phyloP scores from a whole-genome alignment of 2,888 invertebrate genomes.

The Masnerella sp. region DNA sequence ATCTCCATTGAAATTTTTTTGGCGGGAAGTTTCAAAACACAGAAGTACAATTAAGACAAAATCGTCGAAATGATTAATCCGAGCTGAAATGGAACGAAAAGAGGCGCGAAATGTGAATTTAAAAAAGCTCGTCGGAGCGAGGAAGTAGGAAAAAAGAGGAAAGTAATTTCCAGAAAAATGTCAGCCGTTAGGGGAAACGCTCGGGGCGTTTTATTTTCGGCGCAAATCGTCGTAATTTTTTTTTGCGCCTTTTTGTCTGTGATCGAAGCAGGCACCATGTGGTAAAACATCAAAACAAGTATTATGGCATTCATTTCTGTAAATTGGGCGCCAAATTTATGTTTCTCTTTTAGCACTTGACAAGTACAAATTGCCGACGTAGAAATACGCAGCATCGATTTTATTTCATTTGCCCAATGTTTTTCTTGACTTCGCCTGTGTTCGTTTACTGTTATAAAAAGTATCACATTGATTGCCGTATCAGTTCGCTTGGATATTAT shows the following conservation, averaged over 20 bases:
- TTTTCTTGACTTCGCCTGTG: constrained; percentile 40
- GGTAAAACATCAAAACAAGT: constrained; percentile 56
- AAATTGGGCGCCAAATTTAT: constrained; percentile 56
- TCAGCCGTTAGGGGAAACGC: too few species aligned
- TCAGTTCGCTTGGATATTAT: constrained; percentile 20
- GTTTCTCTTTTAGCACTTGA: constrained; percentile 49
- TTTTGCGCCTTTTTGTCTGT: constrained; percentile 20
- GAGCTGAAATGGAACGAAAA: background rate
- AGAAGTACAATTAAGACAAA: too few species aligned
- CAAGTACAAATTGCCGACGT: constrained; percentile 56
- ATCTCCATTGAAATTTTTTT: too few species aligned
- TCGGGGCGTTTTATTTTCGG: background rate
- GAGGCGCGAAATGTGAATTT: background rate
- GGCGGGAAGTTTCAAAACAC: too few species aligned
- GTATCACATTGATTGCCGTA: constrained; percentile 15
- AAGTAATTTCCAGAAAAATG: too few species aligned
- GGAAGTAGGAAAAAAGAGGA: too few species aligned
- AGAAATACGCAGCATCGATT: constrained; percentile 55
- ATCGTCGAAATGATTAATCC: too few species aligned
- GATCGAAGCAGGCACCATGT: constrained; percentile 37
- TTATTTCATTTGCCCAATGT: constrained; percentile 46
- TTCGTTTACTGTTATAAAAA: constrained; percentile 36
- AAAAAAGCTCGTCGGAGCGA: too few species aligned
- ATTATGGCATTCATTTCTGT: constrained; percentile 56
- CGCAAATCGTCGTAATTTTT: constrained; percentile 13